Percentiles rank a stretch among this genome's conserved stretches.
Evolutionary conservation across 2,888 invertebrate species (phyloP).

Genomic region (Salpingus planirostris): DNA sequence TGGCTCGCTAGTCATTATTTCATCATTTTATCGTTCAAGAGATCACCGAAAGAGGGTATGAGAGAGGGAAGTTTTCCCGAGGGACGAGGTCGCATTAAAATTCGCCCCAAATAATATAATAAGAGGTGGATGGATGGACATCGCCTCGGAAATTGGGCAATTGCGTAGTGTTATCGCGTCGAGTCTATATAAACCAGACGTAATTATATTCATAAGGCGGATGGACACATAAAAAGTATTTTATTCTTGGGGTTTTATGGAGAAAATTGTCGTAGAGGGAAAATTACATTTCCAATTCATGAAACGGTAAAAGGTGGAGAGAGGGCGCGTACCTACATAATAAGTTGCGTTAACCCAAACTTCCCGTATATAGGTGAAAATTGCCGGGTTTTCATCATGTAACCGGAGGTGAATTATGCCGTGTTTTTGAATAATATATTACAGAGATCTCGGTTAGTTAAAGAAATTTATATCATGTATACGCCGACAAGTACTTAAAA

Average conservation of each 20-base stretch:
- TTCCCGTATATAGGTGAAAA: slow-evolving; percentile 14
- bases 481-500: slow-evolving; percentile 8
- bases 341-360: no score
- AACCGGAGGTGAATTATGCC: slow-evolving; percentile 11
- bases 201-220: slow-evolving; percentile 33
- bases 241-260: slow-evolving; percentile 32
- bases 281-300: slow-evolving; percentile 42
- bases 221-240: slow-evolving; percentile 32
- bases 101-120: no score
- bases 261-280: slow-evolving; percentile 30
- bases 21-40: no score
- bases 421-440: slow-evolving; percentile 13
- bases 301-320: slow-evolving; percentile 24
- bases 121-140: no score
- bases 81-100: no score
- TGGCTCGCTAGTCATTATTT: no score
- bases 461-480: slow-evolving; percentile 11
- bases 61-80: no score
- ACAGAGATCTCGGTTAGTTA: slow-evolving; percentile 10
- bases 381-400: slow-evolving; percentile 14
- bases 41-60: no score
- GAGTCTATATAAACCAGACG: slow-evolving; percentile 30
- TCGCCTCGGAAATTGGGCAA: no score
- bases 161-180: no score
- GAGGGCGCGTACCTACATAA: slow-evolving; percentile 5